Evolutionary conservation across 2,797 vertebrate species (phyloP), one percentile per base, ranked within the genome.

Genomic region (Periparus ater): DNA sequence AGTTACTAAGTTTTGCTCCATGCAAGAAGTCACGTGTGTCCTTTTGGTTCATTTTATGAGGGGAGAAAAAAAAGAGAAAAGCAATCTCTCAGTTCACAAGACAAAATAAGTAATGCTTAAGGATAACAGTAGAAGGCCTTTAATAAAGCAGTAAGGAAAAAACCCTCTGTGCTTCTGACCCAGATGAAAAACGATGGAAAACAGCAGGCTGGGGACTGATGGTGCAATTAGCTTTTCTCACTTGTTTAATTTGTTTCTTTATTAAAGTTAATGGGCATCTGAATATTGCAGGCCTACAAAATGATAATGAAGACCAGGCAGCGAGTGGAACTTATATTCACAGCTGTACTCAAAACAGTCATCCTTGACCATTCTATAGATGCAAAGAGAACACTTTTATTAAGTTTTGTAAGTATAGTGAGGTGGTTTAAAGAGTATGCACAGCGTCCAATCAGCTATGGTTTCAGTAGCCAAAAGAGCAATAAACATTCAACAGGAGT

Each of bases 201-300:
- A 85, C 7, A 50, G 42, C 16, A 83, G 22, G 44, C 54, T 89
- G 13, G 36, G 55, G n/a, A 71, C 22, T n/a, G 53, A 72, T 73
- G 20, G 38, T 34, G 84, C 23, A 63, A 36, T 75, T n/a, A 95
- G 40, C 50, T 92, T 87, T 27, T 79, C 57, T 89, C 60, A 47
- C 27, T 77, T 68, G 44, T 50, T 94, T 84, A 55, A 89, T 84
- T 86, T 92, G 34, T 71, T 91, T 85, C 21, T 89, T 94, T 71
- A 90, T 54, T 85, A 38, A 84, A 77, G 34, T 73, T 81, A 91
- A 94, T 38, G 13, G 40, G 38, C 42, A 75, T 58, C 48, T 54
- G 83, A 84, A 67, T 74, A 62, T 71, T 87, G 57, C 40, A 87
- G 54, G 14, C 40, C 68, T 70, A 84, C 51, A 54, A 93, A 83